Evolutionary conservation across 30 jellyfish, hydroid and myxozoan species (phyloP).

Genomic region (Pseudorhiza aurosa): DNA sequence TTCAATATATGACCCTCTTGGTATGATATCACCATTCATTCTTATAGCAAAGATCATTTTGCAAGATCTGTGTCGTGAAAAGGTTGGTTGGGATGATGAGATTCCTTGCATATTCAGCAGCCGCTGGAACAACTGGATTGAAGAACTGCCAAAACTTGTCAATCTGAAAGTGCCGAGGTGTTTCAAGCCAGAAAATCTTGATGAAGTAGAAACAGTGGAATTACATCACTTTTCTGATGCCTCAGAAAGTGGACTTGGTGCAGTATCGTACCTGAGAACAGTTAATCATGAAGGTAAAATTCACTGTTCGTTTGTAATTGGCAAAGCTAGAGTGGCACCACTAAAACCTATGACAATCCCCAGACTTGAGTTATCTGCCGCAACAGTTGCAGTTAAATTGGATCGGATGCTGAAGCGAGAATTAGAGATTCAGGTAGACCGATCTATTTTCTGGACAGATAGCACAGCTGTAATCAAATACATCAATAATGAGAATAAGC

Average conservation of each 20-base stretch:
- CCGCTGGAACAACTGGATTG: constrained; percentile 20
- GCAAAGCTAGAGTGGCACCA: constrained; percentile 52
- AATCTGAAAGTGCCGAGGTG: neutral
- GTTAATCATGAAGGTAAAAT: constrained; percentile 14
- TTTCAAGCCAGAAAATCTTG: neutral
- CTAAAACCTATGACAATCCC: constrained; percentile 66
- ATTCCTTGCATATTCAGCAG: neutral
- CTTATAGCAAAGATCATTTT: constrained; percentile 37
- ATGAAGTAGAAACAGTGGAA: neutral
- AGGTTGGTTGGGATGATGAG: constrained; percentile 48
- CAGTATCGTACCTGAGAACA: constrained; percentile 52
- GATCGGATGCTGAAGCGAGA: constrained; percentile 44
- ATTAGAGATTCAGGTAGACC: constrained; percentile 30
- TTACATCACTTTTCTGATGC: constrained; percentile 34
- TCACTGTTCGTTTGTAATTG: constrained; percentile 30
- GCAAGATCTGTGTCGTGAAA: constrained; percentile 11
- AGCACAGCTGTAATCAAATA: constrained; percentile 41
- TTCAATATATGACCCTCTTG: neutral
- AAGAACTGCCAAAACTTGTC: constrained; percentile 8
- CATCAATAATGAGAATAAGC: constrained; percentile 45
- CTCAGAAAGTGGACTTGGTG: constrained; percentile 26
- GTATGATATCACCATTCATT: neutral
- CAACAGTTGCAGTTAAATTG: constrained; percentile 51
- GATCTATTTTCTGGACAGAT: constrained; percentile 56
- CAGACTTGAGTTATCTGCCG: constrained; percentile 62